A percentile compares a stretch with the other conserved stretches of the same genome.
These are phyloP conservation scores for Craseonycteris thonglongyai DNA, from an alignment of 2,113 vertebrate genomes.

Conservation along the genomic window DNA sequence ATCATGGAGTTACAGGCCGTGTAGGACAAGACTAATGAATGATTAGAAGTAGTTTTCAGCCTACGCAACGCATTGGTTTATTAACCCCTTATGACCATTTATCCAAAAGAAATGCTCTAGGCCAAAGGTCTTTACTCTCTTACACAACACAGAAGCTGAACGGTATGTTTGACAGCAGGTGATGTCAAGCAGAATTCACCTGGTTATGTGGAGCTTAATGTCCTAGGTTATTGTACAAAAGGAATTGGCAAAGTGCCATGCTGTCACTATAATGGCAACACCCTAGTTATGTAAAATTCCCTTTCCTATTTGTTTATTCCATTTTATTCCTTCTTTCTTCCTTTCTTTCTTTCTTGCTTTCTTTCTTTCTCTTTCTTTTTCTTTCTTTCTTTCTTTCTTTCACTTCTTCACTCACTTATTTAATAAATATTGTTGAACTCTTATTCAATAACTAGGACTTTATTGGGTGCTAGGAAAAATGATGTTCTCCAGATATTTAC, in stretches of 20 bases:
- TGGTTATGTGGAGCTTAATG: background rate
- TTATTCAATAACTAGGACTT: background rate
- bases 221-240: background rate
- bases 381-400: too few species aligned
- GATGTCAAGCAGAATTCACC: background rate
- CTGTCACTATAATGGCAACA: background rate
- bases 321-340: too few species aligned
- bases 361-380: too few species aligned
- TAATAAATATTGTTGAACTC: background rate
- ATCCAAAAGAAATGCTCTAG: slow-evolving; percentile 72
- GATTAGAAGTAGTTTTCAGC: slow-evolving; percentile 69
- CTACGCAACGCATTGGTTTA: slow-evolving; percentile 69
- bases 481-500: background rate
- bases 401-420: background rate
- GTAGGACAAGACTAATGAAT: slow-evolving; percentile 74
- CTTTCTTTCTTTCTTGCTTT: too few species aligned
- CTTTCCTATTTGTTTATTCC: background rate
- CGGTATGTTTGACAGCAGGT: slow-evolving; percentile 26
- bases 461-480: background rate
- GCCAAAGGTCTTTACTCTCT: slow-evolving; percentile 62
- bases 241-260: background rate
- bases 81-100: slow-evolving; percentile 77
- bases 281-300: background rate
- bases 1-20: slow-evolving; percentile 64
- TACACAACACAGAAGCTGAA: slow-evolving; percentile 49